Evolutionary conservation across 2,797 vertebrate species (phyloP).

Genomic region (Semotilus atromaculatus): DNA sequence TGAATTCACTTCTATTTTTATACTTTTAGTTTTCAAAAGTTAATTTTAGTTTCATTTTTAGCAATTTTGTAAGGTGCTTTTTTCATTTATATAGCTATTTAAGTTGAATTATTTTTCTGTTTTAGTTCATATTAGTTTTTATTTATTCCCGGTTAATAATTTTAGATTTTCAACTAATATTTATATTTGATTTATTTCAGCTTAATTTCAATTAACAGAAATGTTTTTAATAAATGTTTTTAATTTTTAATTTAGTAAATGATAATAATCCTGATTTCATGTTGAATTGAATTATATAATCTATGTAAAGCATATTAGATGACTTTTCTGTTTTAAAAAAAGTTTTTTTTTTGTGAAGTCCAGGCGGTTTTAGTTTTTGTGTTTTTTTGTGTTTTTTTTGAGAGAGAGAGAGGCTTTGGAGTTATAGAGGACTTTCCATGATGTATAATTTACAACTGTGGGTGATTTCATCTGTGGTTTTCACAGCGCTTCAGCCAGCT

Average conservation of each 20-base stretch:
- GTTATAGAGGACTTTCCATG: conserved; percentile 39
- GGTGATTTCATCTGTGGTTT: conserved; percentile 52
- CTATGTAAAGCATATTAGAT: not conserved
- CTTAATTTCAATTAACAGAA: not conserved
- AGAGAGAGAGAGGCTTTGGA: not conserved
- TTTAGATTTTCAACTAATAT: not conserved
- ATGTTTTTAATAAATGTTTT: not conserved
- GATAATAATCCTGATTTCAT: not conserved
- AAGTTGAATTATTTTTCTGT: not conserved
- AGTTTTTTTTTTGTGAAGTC: not conserved
- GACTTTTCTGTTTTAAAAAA: not conserved
- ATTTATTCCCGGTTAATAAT: not conserved
- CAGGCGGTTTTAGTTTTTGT: not conserved
- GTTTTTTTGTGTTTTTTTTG: not conserved
- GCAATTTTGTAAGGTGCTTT: no score
- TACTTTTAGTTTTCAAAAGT: no score
- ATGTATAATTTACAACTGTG: conserved; percentile 48
- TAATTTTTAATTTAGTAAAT: not conserved
- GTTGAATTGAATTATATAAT: not conserved
- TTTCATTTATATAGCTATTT: not conserved
- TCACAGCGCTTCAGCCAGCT: conserved; percentile 39
- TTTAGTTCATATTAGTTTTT: not conserved
- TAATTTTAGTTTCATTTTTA: not conserved
- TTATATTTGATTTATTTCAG: not conserved
- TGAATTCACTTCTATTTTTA: not conserved